Base-by-base conservation (phyloP, 1,140 invertebrate species). In the Battus philenor region DNA sequence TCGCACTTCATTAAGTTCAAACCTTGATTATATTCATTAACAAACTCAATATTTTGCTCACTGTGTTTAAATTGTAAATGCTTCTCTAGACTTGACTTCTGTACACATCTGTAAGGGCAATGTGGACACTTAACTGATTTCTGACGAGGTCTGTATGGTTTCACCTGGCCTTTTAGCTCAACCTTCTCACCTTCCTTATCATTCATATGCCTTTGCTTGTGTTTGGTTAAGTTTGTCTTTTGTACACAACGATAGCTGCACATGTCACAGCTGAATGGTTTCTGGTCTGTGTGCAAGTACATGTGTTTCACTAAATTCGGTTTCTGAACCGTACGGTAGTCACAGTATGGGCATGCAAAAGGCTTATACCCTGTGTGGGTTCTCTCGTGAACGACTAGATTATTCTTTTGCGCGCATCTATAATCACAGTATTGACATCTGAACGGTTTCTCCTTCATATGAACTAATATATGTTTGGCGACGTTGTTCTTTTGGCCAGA, bases 401-500 rank as follows among this genome's bases (percentile, higher is more conserved):
- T 87, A 41, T 87, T 87, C 22, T 87, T 87, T 60, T 93, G 92
- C 0, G 92, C 92, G 63, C 92, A 93, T 20, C 90, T 81, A 27
- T 91, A 87, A 6, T 91, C 90, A 64, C 92, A 93, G 55, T 91
- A 90, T 11, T 90, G 87, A 74, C 92, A 94, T 17, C 89, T 80
- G 56, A 92, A 93, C 0, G 92, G 92, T 66, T 93, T 92, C 59
- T 93, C 91, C 9, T 92, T 92, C 55, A 92, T 93, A 67, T 93
- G 92, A 1, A 92, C 87, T n/a, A 92, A 59, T 64, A 93, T 90
- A 59, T 93, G 92, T 43, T 92, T 93, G 44, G 91, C 92, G 1
- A 93, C 88, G 53, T 93, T 92, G 49, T 93, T 92, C 64, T 93
- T 92, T 11, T 93, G 90, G 0, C 93, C 93, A 43, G 94, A 94